Percentiles rank a stretch among this genome's conserved stretches.
Evolutionary conservation across 53 echinoderm and acorn worm genomes (phyloP).

Genomic region (Apostichopus leukothele): DNA sequence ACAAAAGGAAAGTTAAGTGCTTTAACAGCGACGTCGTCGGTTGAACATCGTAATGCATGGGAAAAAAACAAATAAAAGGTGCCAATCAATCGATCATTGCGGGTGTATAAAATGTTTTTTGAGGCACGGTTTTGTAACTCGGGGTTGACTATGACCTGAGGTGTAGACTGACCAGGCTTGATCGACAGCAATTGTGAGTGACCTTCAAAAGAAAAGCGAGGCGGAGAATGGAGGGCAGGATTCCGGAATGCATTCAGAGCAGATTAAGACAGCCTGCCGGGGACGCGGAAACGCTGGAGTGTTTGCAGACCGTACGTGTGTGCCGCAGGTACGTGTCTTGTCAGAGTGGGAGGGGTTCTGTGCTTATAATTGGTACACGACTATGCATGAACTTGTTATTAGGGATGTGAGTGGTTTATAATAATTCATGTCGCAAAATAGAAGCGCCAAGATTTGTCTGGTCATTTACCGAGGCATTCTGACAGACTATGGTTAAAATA

Average conservation of each 20-base stretch:
- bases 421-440: no score
- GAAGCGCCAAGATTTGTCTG: no score
- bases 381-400: no score
- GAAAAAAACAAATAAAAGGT: slow-evolving; percentile 17
- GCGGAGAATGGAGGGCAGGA: slow-evolving; percentile 10
- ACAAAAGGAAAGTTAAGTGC: slow-evolving; percentile 16
- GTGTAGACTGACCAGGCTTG: not conserved
- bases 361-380: no score
- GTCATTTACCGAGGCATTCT: no score
- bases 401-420: no score
- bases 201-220: not conserved
- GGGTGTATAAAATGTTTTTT: slow-evolving; percentile 13
- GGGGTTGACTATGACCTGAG: slow-evolving; percentile 7
- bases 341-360: no score
- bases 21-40: slow-evolving; percentile 10
- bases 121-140: slow-evolving; percentile 7
- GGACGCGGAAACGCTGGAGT: no score
- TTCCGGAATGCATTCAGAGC: not conserved
- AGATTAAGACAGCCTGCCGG: not conserved
- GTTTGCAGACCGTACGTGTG: no score
- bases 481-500: no score
- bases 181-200: slow-evolving; percentile 24
- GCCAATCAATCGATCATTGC: slow-evolving; percentile 35
- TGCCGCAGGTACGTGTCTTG: no score
- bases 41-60: not conserved